A percentile compares a stretch with the other conserved stretches of the same genome.
These are phyloP conservation scores for Plagodis pulveraria DNA, from an alignment of 2,888 invertebrate species.

Conservation along the genomic window DNA sequence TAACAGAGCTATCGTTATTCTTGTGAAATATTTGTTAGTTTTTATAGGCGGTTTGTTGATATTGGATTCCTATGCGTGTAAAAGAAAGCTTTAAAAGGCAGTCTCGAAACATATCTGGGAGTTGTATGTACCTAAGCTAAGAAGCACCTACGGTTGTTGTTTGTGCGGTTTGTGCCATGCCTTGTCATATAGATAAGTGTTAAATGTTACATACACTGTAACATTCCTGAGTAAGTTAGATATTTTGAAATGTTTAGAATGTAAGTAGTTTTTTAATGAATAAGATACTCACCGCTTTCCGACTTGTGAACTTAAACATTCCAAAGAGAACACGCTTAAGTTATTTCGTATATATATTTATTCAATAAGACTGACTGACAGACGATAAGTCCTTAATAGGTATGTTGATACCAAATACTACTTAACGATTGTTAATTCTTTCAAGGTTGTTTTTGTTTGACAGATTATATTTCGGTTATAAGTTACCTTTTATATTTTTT, in stretches of 20 bases:
- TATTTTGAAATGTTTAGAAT: slow-evolving; percentile 36
- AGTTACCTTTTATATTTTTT: slow-evolving; percentile 32
- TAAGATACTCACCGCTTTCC: slow-evolving; percentile 54
- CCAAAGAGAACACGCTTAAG: slow-evolving; percentile 54
- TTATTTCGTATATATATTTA: slow-evolving; percentile 53
- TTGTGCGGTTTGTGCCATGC: slow-evolving; percentile 57
- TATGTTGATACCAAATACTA: slow-evolving; percentile 46
- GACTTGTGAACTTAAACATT: slow-evolving; percentile 52
- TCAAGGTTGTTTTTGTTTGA: slow-evolving; percentile 50
- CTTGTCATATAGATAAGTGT: slow-evolving; percentile 48
- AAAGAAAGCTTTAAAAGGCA: slow-evolving; percentile 66
- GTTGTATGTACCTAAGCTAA: slow-evolving; percentile 41
- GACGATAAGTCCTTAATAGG: slow-evolving; percentile 54
- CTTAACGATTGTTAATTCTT: slow-evolving; percentile 46
- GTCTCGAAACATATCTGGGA: slow-evolving; percentile 66
- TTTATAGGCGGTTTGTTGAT: slow-evolving; percentile 13
- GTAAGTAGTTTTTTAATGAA: slow-evolving; percentile 24
- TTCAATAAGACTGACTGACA: slow-evolving; percentile 67
- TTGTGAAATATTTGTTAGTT: slow-evolving; percentile 10
- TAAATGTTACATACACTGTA: slow-evolving; percentile 42
- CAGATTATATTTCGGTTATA: slow-evolving; percentile 39
- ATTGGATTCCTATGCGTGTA: slow-evolving; percentile 45
- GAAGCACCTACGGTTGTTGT: slow-evolving; percentile 39
- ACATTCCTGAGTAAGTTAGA: slow-evolving; percentile 45
- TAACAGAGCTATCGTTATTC: slow-evolving; percentile 5